A percentile compares a stretch with the other conserved stretches of the same genome.
These are phyloP conservation scores for Andrena haemorrhoa DNA, from an alignment of 2,888 invertebrate genomes.

Conservation along the genomic window DNA sequence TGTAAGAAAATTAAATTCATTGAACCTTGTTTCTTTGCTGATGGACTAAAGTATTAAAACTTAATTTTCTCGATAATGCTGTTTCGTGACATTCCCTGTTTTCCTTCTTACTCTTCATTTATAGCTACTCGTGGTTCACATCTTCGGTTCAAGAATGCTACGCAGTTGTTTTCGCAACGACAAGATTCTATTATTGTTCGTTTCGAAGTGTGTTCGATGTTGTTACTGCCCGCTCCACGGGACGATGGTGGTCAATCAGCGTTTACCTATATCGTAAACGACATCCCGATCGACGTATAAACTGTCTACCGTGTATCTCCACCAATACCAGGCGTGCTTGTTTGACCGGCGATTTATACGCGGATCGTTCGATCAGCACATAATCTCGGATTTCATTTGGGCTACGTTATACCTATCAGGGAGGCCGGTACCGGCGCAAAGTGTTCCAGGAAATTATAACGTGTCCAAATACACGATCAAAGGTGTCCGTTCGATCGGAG, in stretches of 20 bases:
- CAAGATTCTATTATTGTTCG: slow-evolving; percentile 26
- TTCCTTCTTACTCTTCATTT: too few relatives aligned
- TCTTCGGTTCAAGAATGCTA: slow-evolving; percentile 1
- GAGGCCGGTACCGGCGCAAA: slow-evolving; percentile 45
- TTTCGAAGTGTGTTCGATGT: neutral
- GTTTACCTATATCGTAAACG: slow-evolving; percentile 71
- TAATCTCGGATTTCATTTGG: slow-evolving; percentile 82
- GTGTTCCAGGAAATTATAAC: slow-evolving; percentile 53
- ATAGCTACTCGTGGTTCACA: neutral
- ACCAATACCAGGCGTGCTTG: slow-evolving; percentile 36
- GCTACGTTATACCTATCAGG: slow-evolving; percentile 75
- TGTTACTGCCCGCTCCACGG: slow-evolving; percentile 29
- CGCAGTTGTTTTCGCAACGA: slow-evolving; percentile 10
- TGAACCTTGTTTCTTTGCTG: too few relatives aligned
- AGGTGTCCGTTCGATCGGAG: slow-evolving; percentile 11
- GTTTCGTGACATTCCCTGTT: too few relatives aligned
- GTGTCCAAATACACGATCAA: slow-evolving; percentile 27
- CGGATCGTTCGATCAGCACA: slow-evolving; percentile 76
- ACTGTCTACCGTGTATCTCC: slow-evolving; percentile 61
- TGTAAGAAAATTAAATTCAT: too few relatives aligned
- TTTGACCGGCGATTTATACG: slow-evolving; percentile 78
- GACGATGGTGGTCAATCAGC: slow-evolving; percentile 45
- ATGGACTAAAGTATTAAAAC: too few relatives aligned
- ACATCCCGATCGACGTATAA: slow-evolving; percentile 78
- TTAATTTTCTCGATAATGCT: too few relatives aligned